Percentiles rank a stretch among this genome's conserved stretches.
phyloP scores from a whole-genome alignment of 2,888 invertebrate genomes.

The Conomelus anceps region DNA sequence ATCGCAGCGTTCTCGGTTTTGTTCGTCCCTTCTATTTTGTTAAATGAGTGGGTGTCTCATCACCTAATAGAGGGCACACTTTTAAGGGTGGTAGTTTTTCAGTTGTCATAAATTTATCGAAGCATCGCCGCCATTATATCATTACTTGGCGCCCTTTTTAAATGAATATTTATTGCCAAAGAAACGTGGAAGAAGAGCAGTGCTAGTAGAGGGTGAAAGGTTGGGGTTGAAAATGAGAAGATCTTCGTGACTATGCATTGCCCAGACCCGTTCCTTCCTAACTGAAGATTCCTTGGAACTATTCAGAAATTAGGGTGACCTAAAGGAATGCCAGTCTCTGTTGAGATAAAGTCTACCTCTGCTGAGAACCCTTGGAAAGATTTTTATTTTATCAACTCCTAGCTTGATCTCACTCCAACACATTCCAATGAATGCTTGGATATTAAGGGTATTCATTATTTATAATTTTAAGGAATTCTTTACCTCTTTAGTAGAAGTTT shows the following conservation, averaged over 20 bases:
- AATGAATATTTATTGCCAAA: constrained; percentile 3
- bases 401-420: background rate
- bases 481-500: too few relatives aligned
- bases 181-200: background rate
- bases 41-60: background rate
- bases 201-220: background rate
- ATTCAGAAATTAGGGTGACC: constrained; percentile 1
- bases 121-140: background rate
- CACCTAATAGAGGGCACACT: background rate
- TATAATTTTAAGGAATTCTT: background rate
- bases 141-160: constrained; percentile 7
- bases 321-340: background rate
- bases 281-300: background rate
- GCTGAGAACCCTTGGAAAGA: background rate
- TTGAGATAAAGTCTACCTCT: background rate
- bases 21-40: background rate
- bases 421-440: background rate
- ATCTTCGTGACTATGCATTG: background rate
- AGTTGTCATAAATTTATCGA: background rate
- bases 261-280: background rate
- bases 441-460: background rate
- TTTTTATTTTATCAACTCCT: background rate
- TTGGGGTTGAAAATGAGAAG: background rate
- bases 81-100: background rate
- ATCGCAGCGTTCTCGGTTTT: background rate